phyloP scores from a whole-genome alignment of 2,797 vertebrate genomes.

The Danio choprae region DNA sequence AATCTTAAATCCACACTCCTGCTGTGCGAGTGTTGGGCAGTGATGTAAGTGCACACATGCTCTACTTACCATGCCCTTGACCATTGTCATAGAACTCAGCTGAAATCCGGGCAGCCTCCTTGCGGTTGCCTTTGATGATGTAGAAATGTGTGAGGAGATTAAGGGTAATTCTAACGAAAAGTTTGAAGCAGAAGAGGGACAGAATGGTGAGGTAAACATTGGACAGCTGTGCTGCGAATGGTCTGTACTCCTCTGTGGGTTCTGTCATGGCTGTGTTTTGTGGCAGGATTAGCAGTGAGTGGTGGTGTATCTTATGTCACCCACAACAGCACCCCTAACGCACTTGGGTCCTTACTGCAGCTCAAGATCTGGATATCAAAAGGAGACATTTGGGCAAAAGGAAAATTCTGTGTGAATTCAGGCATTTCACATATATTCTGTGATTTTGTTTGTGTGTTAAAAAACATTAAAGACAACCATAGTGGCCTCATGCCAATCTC shows the following conservation, averaged over 20 bases:
- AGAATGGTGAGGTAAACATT: constrained; percentile 98
- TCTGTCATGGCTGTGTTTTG: constrained; percentile 85
- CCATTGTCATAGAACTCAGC: constrained; percentile 93
- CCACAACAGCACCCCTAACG: constrained; percentile 40
- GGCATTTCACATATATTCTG: background rate
- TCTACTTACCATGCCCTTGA: constrained; percentile 87
- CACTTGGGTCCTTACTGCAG: constrained; percentile 29
- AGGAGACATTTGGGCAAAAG: no score
- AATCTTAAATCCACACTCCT: constrained; percentile 21
- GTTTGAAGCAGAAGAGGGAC: constrained; percentile 97
- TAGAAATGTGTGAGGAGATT: constrained; percentile 96
- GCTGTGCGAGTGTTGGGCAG: background rate
- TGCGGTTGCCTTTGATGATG: constrained; percentile 93
- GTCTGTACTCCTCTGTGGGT: constrained; percentile 85
- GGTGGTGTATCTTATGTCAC: background rate
- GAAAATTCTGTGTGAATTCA: background rate
- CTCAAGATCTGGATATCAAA: background rate
- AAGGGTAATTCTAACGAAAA: constrained; percentile 96
- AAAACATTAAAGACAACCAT: background rate
- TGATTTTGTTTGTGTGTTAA: background rate
- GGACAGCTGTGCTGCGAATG: constrained; percentile 88
- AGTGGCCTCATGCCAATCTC: background rate
- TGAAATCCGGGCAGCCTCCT: constrained; percentile 95
- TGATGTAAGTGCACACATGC: background rate
- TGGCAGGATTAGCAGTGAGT: background rate